Evolutionary conservation across 2,797 vertebrate species (phyloP), one percentile per base, ranked within the genome.

Genomic region (Cynopterus sphinx): DNA sequence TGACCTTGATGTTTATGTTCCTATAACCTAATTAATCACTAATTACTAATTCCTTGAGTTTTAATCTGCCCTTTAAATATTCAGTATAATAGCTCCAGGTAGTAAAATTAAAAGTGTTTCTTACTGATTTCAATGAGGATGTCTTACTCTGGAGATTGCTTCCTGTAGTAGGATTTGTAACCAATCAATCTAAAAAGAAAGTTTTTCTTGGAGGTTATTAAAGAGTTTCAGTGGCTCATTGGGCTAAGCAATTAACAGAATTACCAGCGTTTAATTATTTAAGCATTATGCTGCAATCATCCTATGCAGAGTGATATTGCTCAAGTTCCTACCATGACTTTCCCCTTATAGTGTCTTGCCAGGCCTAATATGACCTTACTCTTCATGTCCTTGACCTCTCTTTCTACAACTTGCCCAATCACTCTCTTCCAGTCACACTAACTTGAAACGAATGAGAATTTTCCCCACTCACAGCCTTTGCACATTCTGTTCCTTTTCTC

Each of bases 1-100:
- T 95, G 65, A 89, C 81, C 78, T 93, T 88, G 13, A 10, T 85
- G 75, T 95, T 96, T 84, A 79, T 88, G 71, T 87, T 97, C 96
- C 71, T 89, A 36, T 95, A 95, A 87, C 78, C 49, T 55, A 89
- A 96, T 97, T 96, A 97, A 95, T 96, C 96, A 51, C 36, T 92
- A 87, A 96, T 87, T 95, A 81, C 78, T 46, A 31, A 82, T 95
- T 95, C 31, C 46, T 92, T 77, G 63, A 95, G 59, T 87, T 96
- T 95, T 94, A 96, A 91, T 95, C 26, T 92, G 19, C 11, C 67
- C 49, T 95, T 95, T 85, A 84, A 90, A 84, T 95, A 96, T 91
- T 92, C 68, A 88, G 39, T 82, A 33, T 81, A 61, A 81, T 78
- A 96, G 73, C 26, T 93, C 73, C 77, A 97, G 71, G 36, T 96